Conservation (phyloP, 2,113 vertebrate genomes). For the Gambusia affinis region DNA sequence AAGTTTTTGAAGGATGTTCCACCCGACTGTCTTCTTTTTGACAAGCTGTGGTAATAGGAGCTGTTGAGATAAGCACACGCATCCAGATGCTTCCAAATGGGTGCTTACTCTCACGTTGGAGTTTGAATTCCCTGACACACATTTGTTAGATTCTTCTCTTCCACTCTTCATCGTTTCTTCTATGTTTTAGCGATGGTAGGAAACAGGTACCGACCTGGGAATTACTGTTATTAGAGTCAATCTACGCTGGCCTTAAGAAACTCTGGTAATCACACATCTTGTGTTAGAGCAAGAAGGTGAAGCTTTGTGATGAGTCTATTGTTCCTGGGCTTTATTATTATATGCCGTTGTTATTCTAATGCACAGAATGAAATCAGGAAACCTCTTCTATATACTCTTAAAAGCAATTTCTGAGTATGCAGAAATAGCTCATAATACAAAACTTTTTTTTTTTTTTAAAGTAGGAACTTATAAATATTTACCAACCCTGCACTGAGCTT, state of each 20-base stretch:
- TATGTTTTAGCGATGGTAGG: slow-evolving; percentile 29
- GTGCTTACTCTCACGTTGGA: not conserved
- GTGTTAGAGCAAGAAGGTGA: slow-evolving; percentile 21
- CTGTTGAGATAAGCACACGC: slow-evolving; percentile 26
- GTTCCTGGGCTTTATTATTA: slow-evolving; percentile 18
- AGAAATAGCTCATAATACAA: not conserved
- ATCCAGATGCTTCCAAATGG: slow-evolving; percentile 10
- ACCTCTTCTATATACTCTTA: not conserved
- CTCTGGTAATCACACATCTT: slow-evolving; percentile 27
- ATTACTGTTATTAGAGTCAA: slow-evolving; percentile 42
- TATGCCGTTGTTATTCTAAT: slow-evolving; percentile 11
- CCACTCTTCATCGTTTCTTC: not conserved
- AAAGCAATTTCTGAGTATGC: no score
- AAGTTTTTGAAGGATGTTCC: slow-evolving; percentile 19
- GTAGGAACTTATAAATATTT: not conserved
- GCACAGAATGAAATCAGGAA: not conserved
- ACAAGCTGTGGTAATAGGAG: slow-evolving; percentile 37
- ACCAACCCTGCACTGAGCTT: not conserved
- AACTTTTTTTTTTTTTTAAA: not conserved
- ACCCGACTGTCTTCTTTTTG: slow-evolving; percentile 10
- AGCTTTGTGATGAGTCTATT: slow-evolving; percentile 42
- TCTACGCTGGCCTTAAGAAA: slow-evolving; percentile 36
- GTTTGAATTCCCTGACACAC: slow-evolving; percentile 4
- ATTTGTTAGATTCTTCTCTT: slow-evolving; percentile 4
- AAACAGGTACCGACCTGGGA: slow-evolving; percentile 56